phyloP scores from a whole-genome alignment of 2,797 vertebrate species.

The Poecilia velifera region DNA sequence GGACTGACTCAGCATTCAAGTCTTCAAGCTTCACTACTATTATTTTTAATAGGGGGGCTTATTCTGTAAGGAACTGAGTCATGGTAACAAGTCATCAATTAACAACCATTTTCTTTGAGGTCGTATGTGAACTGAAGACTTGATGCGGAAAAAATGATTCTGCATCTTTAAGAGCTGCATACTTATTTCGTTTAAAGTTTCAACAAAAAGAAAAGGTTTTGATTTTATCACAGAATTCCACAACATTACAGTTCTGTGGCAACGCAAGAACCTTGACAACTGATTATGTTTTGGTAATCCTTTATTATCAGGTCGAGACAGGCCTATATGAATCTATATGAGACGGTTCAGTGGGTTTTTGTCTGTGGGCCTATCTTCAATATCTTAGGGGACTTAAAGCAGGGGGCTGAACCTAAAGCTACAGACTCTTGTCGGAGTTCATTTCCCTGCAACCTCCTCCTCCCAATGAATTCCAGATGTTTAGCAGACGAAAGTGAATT shows the following conservation, averaged over 20 bases:
- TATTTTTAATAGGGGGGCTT: slow-evolving; percentile 38
- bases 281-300: slow-evolving; percentile 26
- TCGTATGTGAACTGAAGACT: slow-evolving; percentile 15
- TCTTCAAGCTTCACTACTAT: slow-evolving; percentile 40
- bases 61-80: slow-evolving; percentile 28
- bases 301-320: slow-evolving; percentile 53
- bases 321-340: slow-evolving; percentile 73
- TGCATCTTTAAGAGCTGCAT: neutral
- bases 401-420: slow-evolving; percentile 74
- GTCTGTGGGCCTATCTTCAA: slow-evolving; percentile 80
- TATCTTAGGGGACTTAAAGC: slow-evolving; percentile 77
- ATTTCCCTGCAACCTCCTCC: slow-evolving; percentile 70
- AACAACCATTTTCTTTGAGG: slow-evolving; percentile 13
- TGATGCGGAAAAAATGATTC: slow-evolving; percentile 21
- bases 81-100: slow-evolving; percentile 29
- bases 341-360: slow-evolving; percentile 80
- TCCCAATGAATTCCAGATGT: slow-evolving; percentile 90
- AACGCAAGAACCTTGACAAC: neutral
- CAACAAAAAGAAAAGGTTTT: neutral
- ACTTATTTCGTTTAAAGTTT: neutral
- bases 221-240: neutral
- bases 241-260: neutral
- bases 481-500: slow-evolving; percentile 73
- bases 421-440: slow-evolving; percentile 71
- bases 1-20: slow-evolving; percentile 44